phyloP scores from a whole-genome alignment of 2,888 invertebrate genomes.

The Capitulum mitella region DNA sequence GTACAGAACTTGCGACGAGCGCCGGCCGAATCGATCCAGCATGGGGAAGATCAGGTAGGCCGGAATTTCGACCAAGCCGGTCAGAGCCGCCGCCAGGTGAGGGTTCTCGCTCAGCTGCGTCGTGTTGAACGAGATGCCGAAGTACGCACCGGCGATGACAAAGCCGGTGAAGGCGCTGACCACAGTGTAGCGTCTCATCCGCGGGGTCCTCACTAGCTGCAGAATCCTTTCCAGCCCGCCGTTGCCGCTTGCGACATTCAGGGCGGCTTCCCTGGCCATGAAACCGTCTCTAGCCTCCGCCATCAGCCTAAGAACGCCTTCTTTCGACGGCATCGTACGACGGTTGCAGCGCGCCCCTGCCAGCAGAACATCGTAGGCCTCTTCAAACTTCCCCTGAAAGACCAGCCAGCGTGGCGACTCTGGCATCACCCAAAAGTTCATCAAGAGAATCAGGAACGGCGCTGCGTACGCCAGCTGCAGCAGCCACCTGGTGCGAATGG shows the following conservation, averaged over 20 bases:
- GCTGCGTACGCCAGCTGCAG: constrained; percentile 61
- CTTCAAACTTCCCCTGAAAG: neutral
- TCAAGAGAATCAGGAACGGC: constrained; percentile 53
- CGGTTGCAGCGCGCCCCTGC: neutral
- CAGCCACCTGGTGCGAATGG: constrained; percentile 57
- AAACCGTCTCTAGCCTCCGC: neutral
- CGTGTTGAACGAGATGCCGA: constrained; percentile 44
- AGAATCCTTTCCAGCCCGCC: neutral
- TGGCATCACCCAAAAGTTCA: constrained; percentile 48
- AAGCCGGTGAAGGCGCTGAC: neutral
- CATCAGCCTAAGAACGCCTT: neutral
- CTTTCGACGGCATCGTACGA: neutral
- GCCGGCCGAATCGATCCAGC: constrained; percentile 45
- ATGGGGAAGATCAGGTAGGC: constrained; percentile 44
- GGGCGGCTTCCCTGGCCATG: neutral
- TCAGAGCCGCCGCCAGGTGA: constrained; percentile 48
- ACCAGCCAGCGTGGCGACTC: constrained; percentile 56
- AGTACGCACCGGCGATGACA: constrained; percentile 44
- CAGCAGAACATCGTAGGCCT: neutral
- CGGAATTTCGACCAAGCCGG: constrained; percentile 46
- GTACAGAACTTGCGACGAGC: constrained; percentile 44
- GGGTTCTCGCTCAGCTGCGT: constrained; percentile 46
- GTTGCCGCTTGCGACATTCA: neutral
- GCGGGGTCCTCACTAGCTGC: neutral
- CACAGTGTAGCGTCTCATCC: neutral